A percentile compares a stretch with the other conserved stretches of the same genome.
phyloP scores from a whole-genome alignment of 92 coral and sea anemone species.

The Zoanthus gigantus region DNA sequence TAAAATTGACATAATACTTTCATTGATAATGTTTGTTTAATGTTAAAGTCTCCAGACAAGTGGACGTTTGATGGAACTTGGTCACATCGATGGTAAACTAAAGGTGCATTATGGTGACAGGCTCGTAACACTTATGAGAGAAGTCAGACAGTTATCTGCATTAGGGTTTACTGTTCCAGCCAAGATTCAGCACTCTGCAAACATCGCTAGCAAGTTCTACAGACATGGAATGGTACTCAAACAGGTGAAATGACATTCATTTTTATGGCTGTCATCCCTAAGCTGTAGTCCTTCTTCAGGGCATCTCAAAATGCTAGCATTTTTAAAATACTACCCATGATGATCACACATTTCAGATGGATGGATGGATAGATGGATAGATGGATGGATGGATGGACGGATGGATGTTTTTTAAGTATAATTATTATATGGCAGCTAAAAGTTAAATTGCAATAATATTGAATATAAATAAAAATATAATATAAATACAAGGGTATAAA shows the following conservation, averaged over 20 bases:
- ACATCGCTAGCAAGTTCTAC: conserved; percentile 97
- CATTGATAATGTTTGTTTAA: background rate
- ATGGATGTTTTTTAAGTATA: too few species aligned
- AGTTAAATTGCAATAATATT: too few species aligned
- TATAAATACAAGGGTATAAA: too few species aligned
- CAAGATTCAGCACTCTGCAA: conserved; percentile 92
- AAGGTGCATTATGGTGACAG: conserved; percentile 98
- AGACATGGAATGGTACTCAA: conserved; percentile 98
- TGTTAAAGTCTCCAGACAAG: conserved; percentile 88
- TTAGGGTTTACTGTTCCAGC: conserved; percentile 94
- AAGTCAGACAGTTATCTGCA: conserved; percentile 95
- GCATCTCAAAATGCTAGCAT: background rate
- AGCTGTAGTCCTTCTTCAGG: background rate
- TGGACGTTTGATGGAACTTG: conserved; percentile 98
- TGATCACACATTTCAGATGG: too few species aligned
- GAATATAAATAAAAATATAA: too few species aligned
- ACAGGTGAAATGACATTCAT: conserved; percentile 65
- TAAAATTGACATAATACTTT: background rate
- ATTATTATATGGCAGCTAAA: too few species aligned
- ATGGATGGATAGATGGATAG: too few species aligned
- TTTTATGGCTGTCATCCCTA: background rate
- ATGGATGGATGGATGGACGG: too few species aligned
- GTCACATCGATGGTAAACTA: conserved; percentile 92
- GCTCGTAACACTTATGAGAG: conserved; percentile 96
- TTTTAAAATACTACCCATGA: too few species aligned